Base-by-base conservation (phyloP, 1,140 invertebrate genomes). In the Limonius californicus region DNA sequence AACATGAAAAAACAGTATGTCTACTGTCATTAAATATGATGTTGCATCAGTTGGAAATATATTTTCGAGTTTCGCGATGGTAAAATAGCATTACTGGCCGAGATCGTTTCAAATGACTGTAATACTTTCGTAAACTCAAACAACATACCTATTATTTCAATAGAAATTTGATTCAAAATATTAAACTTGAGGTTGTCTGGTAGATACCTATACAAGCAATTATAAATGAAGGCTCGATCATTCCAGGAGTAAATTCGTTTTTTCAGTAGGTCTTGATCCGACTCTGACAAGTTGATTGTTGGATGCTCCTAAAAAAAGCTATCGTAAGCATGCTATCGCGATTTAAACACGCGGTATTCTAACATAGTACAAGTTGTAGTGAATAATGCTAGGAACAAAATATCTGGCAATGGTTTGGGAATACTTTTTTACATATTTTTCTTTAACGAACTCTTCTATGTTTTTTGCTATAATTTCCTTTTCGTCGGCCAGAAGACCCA, bases 301-400 rank as follows among this genome's bases (percentile, higher is more conserved):
- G 20, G 45, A 50, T 19, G 45, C 9, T 50, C 20, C 16, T 50
- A 6, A 7, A 45, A n/a, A n/a, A 7, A 45, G 15, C 15, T 15
- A 7, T 45, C 4, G 16, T 4, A 45, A 45, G 11, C 4, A 6
- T 32, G 27, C 43, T 8, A 15, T 4, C n/a, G 43, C n/a, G 15
- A 15, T 15, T 14, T 4, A 50, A 18, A 39, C n/a, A 39, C n/a
- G 7, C n/a, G 11, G 7, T 39, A 45, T 45, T 6, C 42, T 12
- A 11, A 50, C 45, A 50, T 50, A 50, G 19, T 14, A 50, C 2
- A 50, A 50, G 19, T 50, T 50, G 14, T 50, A 50, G 14, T 50
- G 45, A 11, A 50, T 21, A 3, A 50, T 18, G n/a, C 45, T 19
- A 7, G 45, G 16, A 7, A 50, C 45, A 21, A 19, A 50, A 19